These are phyloP conservation scores for Pseudeuparius sepicola DNA, from an alignment of 2,888 invertebrate species.

Conservation along the genomic window DNA sequence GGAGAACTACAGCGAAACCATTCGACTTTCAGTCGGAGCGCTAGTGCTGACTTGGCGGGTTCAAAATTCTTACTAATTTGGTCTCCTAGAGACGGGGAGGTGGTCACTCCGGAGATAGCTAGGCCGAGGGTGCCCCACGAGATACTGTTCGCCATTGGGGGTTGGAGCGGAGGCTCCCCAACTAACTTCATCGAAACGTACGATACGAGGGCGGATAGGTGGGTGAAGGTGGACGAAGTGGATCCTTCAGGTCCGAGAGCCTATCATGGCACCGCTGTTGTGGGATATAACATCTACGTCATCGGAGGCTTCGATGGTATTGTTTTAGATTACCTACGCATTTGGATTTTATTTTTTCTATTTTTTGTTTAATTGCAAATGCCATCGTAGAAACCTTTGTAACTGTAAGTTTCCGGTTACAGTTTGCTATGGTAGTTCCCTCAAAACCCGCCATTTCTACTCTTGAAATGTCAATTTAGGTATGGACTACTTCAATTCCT, in stretches of 20 bases:
- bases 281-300: slow-evolving; percentile 75
- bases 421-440: no score
- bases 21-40: no score
- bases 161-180: slow-evolving; percentile 68
- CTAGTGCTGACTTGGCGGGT: no score
- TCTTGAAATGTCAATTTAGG: slow-evolving; percentile 17
- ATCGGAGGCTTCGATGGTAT: slow-evolving; percentile 91
- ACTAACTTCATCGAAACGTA: slow-evolving; percentile 78
- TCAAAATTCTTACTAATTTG: slow-evolving; percentile 26
- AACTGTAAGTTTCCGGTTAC: no score
- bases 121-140: slow-evolving; percentile 79
- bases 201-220: slow-evolving; percentile 80
- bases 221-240: slow-evolving; percentile 73
- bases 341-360: no score
- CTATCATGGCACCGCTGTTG: slow-evolving; percentile 87
- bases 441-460: no score
- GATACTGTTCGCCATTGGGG: slow-evolving; percentile 76
- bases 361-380: no score
- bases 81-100: slow-evolving; percentile 56
- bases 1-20: no score
- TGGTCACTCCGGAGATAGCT: slow-evolving; percentile 75
- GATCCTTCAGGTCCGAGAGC: slow-evolving; percentile 79
- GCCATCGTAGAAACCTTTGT: no score
- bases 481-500: slow-evolving; percentile 32
- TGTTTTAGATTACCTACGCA: slow-evolving; percentile 31